Percentiles rank a stretch among this genome's conserved stretches.
These are phyloP conservation scores for Anthonomus grandis DNA, from an alignment of 1,140 invertebrate species.

Conservation along the genomic window DNA sequence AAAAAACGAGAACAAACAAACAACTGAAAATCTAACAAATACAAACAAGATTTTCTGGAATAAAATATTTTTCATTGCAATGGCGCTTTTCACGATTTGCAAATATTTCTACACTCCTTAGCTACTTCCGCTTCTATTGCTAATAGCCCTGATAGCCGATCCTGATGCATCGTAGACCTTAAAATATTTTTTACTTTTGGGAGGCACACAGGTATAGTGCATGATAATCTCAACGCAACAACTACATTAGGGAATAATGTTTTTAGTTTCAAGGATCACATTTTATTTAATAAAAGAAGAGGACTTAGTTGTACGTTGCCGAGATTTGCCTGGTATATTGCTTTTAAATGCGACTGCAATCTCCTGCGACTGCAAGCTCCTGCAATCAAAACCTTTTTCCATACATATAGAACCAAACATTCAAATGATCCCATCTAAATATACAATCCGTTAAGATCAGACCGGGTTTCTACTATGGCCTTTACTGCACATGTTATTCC, in stretches of 20 bases:
- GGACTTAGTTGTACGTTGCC: not conserved
- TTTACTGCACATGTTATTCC: not conserved
- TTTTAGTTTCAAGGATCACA: not conserved
- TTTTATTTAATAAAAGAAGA: not conserved
- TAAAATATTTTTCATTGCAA: not conserved
- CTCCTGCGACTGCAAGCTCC: not conserved
- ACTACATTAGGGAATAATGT: constrained; percentile 1
- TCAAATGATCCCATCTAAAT: too few relatives aligned
- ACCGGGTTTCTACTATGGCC: too few relatives aligned
- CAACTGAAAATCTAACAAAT: too few relatives aligned
- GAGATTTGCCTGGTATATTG: not conserved
- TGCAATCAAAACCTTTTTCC: constrained; percentile 1
- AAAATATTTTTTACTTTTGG: not conserved
- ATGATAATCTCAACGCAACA: too few relatives aligned
- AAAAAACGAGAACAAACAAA: too few relatives aligned
- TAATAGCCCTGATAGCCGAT: not conserved
- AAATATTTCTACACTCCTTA: not conserved
- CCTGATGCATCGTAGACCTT: too few relatives aligned
- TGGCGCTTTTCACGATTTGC: not conserved
- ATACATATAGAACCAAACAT: too few relatives aligned
- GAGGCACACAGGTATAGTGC: not conserved
- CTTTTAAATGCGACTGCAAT: constrained; percentile 2
- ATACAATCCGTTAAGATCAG: too few relatives aligned
- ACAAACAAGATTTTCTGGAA: too few relatives aligned
- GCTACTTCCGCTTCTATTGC: constrained; percentile 2